These are phyloP conservation scores for Uloborus diversus DNA, from an alignment of 1,140 invertebrate genomes.

Conservation along the genomic window DNA sequence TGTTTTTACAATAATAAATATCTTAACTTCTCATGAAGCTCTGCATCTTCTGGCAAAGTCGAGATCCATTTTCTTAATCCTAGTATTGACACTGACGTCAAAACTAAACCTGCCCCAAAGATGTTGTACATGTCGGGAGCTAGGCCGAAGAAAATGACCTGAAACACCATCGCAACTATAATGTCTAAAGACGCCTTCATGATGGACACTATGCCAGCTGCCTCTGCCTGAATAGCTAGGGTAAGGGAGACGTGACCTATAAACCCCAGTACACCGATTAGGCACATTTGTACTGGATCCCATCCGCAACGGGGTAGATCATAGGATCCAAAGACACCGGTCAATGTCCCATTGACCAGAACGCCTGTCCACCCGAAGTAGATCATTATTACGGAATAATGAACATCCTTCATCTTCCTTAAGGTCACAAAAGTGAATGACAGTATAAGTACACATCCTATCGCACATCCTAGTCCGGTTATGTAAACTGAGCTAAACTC, in stretches of 20 bases:
- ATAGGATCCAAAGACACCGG: conserved; percentile 86
- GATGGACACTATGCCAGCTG: conserved; percentile 89
- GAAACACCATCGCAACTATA: conserved; percentile 90
- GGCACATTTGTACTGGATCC: no score
- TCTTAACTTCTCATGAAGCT: conserved; percentile 17
- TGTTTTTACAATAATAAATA: neutral
- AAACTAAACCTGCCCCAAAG: conserved; percentile 81
- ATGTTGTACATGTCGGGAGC: conserved; percentile 83
- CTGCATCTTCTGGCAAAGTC: conserved; percentile 65
- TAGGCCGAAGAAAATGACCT: conserved; percentile 80
- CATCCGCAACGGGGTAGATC: no score
- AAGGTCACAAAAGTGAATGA: conserved; percentile 88
- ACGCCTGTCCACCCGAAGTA: conserved; percentile 87
- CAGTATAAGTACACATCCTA: conserved; percentile 84
- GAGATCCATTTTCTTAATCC: conserved; percentile 86
- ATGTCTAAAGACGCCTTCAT: conserved; percentile 84
- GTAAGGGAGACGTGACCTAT: conserved; percentile 86
- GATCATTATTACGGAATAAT: conserved; percentile 88
- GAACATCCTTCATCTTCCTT: no score
- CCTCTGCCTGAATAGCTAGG: conserved; percentile 84
- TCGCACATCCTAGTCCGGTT: conserved; percentile 78
- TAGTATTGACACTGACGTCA: conserved; percentile 83
- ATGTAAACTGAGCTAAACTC: neutral
- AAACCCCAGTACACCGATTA: no score
- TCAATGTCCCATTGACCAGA: conserved; percentile 74